Conservation (phyloP, 2,888 invertebrate species). For the Synergus laeviventris region DNA sequence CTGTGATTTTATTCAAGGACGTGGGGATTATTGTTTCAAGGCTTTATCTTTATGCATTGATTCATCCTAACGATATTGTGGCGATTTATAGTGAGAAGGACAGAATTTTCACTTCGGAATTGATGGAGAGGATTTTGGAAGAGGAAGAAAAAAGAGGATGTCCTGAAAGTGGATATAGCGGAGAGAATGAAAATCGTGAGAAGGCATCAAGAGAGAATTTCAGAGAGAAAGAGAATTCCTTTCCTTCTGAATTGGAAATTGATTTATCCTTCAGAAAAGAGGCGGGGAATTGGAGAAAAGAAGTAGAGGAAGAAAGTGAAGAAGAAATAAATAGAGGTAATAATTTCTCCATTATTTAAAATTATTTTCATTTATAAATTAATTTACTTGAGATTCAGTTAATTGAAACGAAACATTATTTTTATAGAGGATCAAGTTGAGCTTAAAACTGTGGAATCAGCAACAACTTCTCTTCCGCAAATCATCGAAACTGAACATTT, state of each 20-base stretch:
- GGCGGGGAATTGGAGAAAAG: background rate
- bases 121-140: slow-evolving; percentile 26
- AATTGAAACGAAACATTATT: background rate
- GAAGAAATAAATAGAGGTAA: background rate
- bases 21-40: slow-evolving; percentile 65
- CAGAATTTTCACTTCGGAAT: slow-evolving; percentile 59
- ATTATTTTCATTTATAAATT: too few species aligned
- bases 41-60: slow-evolving; percentile 57
- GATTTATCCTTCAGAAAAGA: background rate
- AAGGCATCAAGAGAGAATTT: background rate
- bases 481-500: background rate
- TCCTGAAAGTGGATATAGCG: background rate
- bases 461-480: background rate
- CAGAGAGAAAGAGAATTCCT: background rate
- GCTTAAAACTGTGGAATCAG: background rate
- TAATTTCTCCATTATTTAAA: too few species aligned
- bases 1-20: slow-evolving; percentile 68
- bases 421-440: background rate
- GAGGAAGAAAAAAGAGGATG: slow-evolving; percentile 24
- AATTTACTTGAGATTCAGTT: too few species aligned
- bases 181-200: background rate
- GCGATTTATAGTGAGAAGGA: slow-evolving; percentile 68
- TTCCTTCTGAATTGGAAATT: background rate
- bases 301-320: background rate
- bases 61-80: slow-evolving; percentile 67